phyloP scores from a whole-genome alignment of 2,113 vertebrate species.

The Aldabrachelys gigantea region DNA sequence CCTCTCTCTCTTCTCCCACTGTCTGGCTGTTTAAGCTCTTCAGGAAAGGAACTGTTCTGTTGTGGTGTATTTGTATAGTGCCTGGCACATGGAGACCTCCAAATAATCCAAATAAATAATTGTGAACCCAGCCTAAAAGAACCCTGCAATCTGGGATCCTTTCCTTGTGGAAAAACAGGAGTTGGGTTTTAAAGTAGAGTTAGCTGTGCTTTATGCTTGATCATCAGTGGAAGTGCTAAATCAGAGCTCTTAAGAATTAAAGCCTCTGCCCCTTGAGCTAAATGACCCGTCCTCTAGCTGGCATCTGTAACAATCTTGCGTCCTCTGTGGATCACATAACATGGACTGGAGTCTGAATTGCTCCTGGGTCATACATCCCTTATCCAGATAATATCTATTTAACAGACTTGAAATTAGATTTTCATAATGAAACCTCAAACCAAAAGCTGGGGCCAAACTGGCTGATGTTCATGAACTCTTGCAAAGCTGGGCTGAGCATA shows the following conservation, averaged over 20 bases:
- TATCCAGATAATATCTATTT: constrained; percentile 61
- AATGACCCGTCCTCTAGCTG: constrained; percentile 19
- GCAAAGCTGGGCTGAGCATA: not conserved
- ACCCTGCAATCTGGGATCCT: not conserved
- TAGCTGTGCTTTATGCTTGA: not conserved
- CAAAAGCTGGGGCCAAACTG: constrained; percentile 40
- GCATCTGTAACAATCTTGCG: not conserved
- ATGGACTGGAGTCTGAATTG: not conserved
- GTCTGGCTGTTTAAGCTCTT: not conserved
- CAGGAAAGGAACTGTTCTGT: not conserved
- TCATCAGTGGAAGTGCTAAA: not conserved
- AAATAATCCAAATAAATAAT: fast-evolving
- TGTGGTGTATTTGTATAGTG: not conserved
- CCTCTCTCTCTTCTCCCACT: not conserved
- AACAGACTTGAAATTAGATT: constrained; percentile 47
- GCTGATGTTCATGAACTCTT: constrained; percentile 40
- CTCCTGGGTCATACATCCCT: constrained; percentile 32
- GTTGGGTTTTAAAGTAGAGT: not conserved
- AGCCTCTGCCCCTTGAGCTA: constrained; percentile 14
- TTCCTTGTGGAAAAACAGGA: not conserved
- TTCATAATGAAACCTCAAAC: constrained; percentile 36
- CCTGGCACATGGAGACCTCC: not conserved
- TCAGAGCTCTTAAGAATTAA: not conserved
- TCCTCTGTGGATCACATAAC: not conserved
- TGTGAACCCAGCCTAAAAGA: not conserved